Evolutionary conservation across 2,113 vertebrate species (phyloP).

Genomic region (Syngnathus floridae): DNA sequence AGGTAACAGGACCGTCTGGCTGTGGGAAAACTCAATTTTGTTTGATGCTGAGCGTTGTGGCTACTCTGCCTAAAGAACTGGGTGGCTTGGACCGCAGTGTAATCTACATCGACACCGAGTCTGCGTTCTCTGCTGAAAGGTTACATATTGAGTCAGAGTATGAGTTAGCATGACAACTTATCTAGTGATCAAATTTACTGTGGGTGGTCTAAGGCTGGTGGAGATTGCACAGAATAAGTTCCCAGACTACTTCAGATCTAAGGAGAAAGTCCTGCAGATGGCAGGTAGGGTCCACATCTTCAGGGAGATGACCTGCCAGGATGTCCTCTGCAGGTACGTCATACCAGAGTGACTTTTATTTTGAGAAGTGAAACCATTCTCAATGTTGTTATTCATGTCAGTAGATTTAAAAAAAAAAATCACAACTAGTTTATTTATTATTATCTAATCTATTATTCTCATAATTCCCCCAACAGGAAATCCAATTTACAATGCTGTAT

Average conservation of each 20-base stretch:
- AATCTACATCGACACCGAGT: conserved; percentile 79
- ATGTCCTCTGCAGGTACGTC: conserved; percentile 71
- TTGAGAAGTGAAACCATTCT: neutral
- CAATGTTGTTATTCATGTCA: neutral
- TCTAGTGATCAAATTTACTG: neutral
- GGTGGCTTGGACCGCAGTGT: conserved; percentile 76
- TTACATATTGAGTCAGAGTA: conserved; percentile 34
- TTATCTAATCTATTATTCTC: too few relatives aligned
- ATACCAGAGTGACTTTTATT: neutral
- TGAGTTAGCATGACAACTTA: neutral
- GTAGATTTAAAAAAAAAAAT: neutral
- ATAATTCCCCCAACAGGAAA: too few relatives aligned
- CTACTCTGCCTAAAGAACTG: conserved; percentile 69
- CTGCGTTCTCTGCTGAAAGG: conserved; percentile 82
- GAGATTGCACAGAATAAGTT: conserved; percentile 77
- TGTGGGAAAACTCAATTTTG: conserved; percentile 85
- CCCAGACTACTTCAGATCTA: conserved; percentile 67
- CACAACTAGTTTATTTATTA: too few relatives aligned
- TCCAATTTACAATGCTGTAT: too few relatives aligned
- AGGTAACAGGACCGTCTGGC: conserved; percentile 81
- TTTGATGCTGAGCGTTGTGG: conserved; percentile 77
- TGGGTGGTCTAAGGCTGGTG: conserved; percentile 60
- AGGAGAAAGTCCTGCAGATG: conserved; percentile 73
- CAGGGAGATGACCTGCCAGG: conserved; percentile 75
- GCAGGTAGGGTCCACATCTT: conserved; percentile 71